These are phyloP conservation scores for Oostethus manadensis DNA, from an alignment of 2,113 vertebrate genomes.

Conservation along the genomic window DNA sequence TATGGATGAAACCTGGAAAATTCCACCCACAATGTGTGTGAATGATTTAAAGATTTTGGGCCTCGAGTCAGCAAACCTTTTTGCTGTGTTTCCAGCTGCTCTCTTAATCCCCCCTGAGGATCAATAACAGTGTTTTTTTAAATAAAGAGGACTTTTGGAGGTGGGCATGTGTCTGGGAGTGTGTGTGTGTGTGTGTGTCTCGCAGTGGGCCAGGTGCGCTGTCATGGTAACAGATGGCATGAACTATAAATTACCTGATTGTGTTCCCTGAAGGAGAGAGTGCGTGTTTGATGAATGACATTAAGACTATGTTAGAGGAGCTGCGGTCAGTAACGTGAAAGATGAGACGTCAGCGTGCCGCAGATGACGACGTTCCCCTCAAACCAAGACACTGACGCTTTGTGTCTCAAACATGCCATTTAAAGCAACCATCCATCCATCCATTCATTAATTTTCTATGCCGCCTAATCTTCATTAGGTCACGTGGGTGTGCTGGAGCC, in stretches of 20 bases:
- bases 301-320: conserved; percentile 37
- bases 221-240: conserved; percentile 60
- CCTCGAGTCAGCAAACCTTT: background rate
- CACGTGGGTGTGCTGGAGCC: too few species aligned
- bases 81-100: background rate
- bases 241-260: conserved; percentile 61
- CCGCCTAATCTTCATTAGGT: too few species aligned
- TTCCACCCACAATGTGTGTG: background rate
- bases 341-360: conserved; percentile 33
- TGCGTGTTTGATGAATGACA: conserved; percentile 58
- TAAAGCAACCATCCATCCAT: too few species aligned
- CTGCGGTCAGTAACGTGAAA: conserved; percentile 40
- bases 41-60: background rate
- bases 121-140: conserved; percentile 8
- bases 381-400: background rate
- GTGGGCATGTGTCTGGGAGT: background rate
- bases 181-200: conserved; percentile 14
- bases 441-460: too few species aligned
- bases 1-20: background rate
- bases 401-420: background rate
- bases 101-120: conserved; percentile 3
- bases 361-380: conserved; percentile 23
- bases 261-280: conserved; percentile 50
- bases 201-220: conserved; percentile 46
- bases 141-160: conserved; percentile 1